These are phyloP conservation scores for Sminthopsis crassicaudata DNA, from an alignment of 2,113 vertebrate genomes.

Conservation along the genomic window DNA sequence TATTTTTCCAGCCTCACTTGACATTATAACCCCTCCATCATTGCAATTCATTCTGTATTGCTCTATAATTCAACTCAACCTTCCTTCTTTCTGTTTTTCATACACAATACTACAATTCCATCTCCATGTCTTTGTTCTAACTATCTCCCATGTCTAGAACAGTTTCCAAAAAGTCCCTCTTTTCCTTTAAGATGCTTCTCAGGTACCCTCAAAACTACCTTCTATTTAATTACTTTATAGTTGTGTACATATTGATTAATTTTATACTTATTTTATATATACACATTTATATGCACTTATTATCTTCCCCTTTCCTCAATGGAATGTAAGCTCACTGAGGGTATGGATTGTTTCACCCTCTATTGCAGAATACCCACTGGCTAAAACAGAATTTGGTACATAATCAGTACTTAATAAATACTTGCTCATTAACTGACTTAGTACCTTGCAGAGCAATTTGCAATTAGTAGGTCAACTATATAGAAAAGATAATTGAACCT, in stretches of 20 bases:
- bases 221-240: background rate
- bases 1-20: background rate
- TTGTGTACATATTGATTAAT: background rate
- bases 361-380: background rate
- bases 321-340: background rate
- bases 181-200: background rate
- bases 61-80: background rate
- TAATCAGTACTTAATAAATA: background rate
- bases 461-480: background rate
- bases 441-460: background rate
- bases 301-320: background rate
- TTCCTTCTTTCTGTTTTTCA: background rate
- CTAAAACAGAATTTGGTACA: too few relatives aligned
- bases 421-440: background rate
- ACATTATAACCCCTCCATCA: background rate
- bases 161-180: background rate
- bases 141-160: background rate
- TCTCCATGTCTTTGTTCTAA: background rate
- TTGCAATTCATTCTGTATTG: too few relatives aligned
- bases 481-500: background rate
- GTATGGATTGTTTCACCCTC: background rate
- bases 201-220: background rate
- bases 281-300: background rate
- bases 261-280: background rate
- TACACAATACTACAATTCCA: background rate